phyloP scores from a whole-genome alignment of 1,140 invertebrate species.

The Platorchestia sp. region DNA sequence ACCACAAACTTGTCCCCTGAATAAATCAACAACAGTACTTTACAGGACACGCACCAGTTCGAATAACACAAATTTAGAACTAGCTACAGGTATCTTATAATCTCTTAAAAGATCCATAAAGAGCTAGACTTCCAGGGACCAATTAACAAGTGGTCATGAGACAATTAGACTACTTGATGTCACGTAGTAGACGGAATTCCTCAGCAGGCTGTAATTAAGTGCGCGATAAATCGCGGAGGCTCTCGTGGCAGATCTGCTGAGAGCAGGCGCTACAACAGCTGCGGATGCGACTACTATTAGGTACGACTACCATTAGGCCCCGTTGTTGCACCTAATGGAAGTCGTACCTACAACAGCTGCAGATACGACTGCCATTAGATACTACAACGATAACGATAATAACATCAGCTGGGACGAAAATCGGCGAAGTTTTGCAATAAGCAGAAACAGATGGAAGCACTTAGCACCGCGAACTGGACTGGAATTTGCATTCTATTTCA shows the following conservation, averaged over 20 bases:
- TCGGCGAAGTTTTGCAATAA: background rate
- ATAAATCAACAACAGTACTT: background rate
- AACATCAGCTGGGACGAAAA: background rate
- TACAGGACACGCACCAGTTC: background rate
- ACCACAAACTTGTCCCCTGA: background rate
- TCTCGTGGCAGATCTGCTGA: no score
- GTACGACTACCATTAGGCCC: background rate
- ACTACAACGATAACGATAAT: background rate
- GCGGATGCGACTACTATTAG: background rate
- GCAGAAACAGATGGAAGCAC: background rate
- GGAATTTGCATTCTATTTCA: no score
- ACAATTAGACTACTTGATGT: background rate
- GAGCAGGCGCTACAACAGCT: no score
- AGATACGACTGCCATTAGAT: background rate
- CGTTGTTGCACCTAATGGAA: no score
- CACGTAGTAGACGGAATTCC: background rate
- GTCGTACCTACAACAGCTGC: no score
- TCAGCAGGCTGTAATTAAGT: background rate
- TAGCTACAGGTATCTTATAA: no score
- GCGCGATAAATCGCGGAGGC: background rate
- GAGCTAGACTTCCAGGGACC: background rate
- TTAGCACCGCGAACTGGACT: background rate
- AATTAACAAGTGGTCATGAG: background rate
- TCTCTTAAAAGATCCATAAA: background rate
- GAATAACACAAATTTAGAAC: background rate